Evolutionary conservation across 2,797 vertebrate species (phyloP).

Genomic region (Hydrophis major): DNA sequence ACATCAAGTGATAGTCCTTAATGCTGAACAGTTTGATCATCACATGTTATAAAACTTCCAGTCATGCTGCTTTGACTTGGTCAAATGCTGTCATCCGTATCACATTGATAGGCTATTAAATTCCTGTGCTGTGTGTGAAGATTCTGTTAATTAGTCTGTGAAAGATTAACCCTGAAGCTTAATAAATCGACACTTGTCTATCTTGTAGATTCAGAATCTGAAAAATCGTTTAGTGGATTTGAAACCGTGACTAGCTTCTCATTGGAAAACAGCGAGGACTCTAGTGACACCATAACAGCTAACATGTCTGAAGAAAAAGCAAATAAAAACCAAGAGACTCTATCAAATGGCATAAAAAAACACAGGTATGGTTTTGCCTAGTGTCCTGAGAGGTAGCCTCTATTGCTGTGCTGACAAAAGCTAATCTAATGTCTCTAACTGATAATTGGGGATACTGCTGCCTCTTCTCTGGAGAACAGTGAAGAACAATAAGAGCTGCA

Average conservation of each 20-base stretch:
- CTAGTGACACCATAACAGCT: conserved; percentile 70
- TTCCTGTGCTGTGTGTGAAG: conserved; percentile 72
- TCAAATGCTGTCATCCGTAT: conserved; percentile 69
- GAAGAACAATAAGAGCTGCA: background rate
- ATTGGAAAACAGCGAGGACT: conserved; percentile 76
- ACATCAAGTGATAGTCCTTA: background rate
- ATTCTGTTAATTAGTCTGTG: conserved; percentile 56
- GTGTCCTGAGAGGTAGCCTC: conserved; percentile 17
- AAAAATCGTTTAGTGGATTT: conserved; percentile 85
- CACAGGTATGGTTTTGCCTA: conserved; percentile 83
- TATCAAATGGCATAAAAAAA: conserved; percentile 89
- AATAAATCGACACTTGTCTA: conserved; percentile 63
- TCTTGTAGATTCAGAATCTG: conserved; percentile 87
- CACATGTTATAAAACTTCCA: background rate
- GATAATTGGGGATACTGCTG: background rate
- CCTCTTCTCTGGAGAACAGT: background rate
- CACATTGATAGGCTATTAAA: conserved; percentile 72
- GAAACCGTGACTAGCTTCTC: conserved; percentile 83
- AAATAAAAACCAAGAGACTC: conserved; percentile 78
- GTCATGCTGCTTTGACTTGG: conserved; percentile 42
- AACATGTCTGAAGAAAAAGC: conserved; percentile 86
- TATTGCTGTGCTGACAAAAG: background rate
- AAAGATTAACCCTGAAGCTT: conserved; percentile 39
- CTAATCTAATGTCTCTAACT: background rate
- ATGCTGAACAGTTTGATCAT: conserved; percentile 2